Conservation (phyloP, 2,888 invertebrate genomes). For the Carcina quercana region DNA sequence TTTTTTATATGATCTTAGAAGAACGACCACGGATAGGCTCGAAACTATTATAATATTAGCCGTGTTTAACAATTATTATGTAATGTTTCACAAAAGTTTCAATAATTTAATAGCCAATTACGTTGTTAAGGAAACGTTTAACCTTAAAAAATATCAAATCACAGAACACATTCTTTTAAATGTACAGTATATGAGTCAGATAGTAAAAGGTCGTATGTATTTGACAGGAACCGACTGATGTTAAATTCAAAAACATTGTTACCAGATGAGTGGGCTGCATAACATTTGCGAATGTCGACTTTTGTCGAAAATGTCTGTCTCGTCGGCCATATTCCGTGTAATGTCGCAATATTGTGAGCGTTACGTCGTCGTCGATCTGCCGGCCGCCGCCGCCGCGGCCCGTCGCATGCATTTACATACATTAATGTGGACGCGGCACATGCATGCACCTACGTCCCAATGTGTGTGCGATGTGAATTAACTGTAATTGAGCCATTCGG, state of each 20-base stretch:
- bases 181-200: too few species aligned
- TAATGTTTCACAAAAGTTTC: too few species aligned
- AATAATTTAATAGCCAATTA: too few species aligned
- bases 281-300: constrained; percentile 63
- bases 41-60: too few species aligned
- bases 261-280: constrained; percentile 44
- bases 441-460: constrained; percentile 59
- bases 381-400: constrained; percentile 58
- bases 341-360: constrained; percentile 71
- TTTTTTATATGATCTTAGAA: too few species aligned
- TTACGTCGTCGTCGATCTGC: too few species aligned
- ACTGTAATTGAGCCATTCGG: constrained; percentile 74
- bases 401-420: constrained; percentile 73
- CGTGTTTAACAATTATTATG: too few species aligned
- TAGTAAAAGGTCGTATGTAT: too few species aligned
- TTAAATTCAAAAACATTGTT: constrained; percentile 32
- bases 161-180: too few species aligned
- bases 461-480: constrained; percentile 71
- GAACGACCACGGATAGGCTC: too few species aligned
- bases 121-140: too few species aligned
- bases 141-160: too few species aligned
- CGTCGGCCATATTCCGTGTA: constrained; percentile 67
- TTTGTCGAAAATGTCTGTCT: constrained; percentile 66
- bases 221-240: background rate
- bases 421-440: constrained; percentile 66